Base-by-base conservation (phyloP, 2,797 vertebrate species). In the Falco rusticolus region DNA sequence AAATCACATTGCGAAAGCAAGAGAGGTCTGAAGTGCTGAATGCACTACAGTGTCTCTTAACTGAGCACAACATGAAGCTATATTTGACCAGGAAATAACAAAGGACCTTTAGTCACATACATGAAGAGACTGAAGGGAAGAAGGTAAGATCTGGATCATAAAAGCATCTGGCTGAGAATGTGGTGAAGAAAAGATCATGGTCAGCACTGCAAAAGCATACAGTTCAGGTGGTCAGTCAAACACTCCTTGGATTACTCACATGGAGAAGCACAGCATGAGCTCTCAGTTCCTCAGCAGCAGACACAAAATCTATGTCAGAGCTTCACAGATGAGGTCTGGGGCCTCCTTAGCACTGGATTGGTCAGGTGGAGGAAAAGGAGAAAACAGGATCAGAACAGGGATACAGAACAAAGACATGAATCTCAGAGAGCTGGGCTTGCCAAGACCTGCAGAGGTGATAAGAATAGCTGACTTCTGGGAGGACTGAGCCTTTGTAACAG, bases 401-500 rank as follows among this genome's bases (percentile, higher is more conserved):
- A 66, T 74, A 66, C 7, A 74, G 48, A 87, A 53, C 28, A 85
- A 92, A 34, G 31, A 59, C 13, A 4, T 2, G 9, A 65, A 33
- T 47, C 47, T 66, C 39, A 24, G 70, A 78, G 41, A 71, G 22
- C 26, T 1, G 0, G 19, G 24, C 17, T 86, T 89, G 56, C 80
- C 60, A 47, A 66, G 69, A 63, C 39, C 14, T 75, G 48, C 31
- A 81, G 45, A 63, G 26, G 13, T 54, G 24, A 43, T 61, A 66
- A 63, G 15, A 33, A 71, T 5, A 78, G 17, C 13, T 64, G 57
- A 19, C 28, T 81, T 77, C 54, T 74, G 53, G 25, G 39, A 63
- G 5, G 21, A 81, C n/a, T 0, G 0, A 90, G 19, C 34, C 34
- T 84, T 45, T 3, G 0, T 39, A 66, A 75, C 13, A 33, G 31